These are phyloP conservation scores for Strix aluco DNA, from an alignment of 2,113 vertebrate genomes.

Conservation along the genomic window DNA sequence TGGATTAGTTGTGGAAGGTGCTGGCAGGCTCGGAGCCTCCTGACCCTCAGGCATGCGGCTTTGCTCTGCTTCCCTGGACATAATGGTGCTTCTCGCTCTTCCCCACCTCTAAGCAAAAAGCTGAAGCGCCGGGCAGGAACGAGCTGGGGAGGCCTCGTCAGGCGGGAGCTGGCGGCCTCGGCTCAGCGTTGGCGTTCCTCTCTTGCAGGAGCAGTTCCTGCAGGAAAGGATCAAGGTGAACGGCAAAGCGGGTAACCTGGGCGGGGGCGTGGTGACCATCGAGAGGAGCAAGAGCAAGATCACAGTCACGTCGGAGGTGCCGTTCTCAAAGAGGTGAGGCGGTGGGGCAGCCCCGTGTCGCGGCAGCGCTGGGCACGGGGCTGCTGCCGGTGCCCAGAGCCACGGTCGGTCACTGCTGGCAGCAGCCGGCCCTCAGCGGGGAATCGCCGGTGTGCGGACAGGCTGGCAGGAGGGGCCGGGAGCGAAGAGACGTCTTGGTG, in stretches of 20 bases:
- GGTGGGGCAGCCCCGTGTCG: accelerated
- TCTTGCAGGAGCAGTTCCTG: conserved; percentile 92
- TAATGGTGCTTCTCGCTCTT: not conserved
- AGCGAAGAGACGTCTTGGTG: accelerated
- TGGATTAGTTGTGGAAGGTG: accelerated
- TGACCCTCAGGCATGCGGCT: accelerated
- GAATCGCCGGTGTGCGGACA: accelerated
- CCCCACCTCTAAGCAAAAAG: not conserved
- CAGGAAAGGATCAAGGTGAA: conserved; percentile 98
- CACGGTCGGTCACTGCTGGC: accelerated
- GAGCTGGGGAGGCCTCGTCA: accelerated
- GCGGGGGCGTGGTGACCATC: conserved; percentile 91
- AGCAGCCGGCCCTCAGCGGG: accelerated
- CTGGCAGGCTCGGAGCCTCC: not conserved
- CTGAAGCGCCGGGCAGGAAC: accelerated
- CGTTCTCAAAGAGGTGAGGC: conserved; percentile 94
- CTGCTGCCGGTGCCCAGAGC: accelerated
- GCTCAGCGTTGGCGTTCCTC: accelerated
- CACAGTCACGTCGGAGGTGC: conserved; percentile 92
- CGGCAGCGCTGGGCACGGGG: accelerated
- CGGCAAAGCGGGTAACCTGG: conserved; percentile 92
- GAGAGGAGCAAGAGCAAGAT: conserved; percentile 98
- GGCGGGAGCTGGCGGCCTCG: accelerated
- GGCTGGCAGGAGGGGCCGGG: accelerated
- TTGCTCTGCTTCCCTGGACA: accelerated